Base-by-base conservation (phyloP, 2,888 invertebrate genomes). In the Polydrusus cervinus region DNA sequence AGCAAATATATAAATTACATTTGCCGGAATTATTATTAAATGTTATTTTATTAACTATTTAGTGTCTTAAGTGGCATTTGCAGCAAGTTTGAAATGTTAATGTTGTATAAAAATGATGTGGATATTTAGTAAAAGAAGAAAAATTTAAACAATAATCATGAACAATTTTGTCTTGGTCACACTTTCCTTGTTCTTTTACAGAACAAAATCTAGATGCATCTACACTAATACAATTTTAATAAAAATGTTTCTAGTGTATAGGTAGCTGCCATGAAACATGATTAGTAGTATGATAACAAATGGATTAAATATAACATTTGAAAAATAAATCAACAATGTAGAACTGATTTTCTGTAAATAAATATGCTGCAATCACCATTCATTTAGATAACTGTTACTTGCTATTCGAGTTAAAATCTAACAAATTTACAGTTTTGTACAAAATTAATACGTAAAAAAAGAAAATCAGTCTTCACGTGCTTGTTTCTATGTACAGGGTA, bases 381-480 rank as follows among this genome's bases (percentile, higher is more conserved):
- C 10, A 61, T 40, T 20, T 25, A 49, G 51, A 25, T 69, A 45
- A 38, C n/a, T 60, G 18, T 76, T 78, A 74, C 64, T 49, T 67
- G 64, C 40, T 75, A 71, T 66, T 74, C 61, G 30, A 40, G 65
- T 68, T 75, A 79, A 79, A 74, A 34, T 20, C 14, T 11, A 49
- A 51, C 55, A 53, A 57, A 51, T 13, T 45, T 61, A 61, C 71
- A 78, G 73, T 82, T 82, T 83, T 83, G 83, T 84, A 84, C 85
- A 84, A 86, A 85, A 85, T 85, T 85, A 84, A 83, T 85, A 85
- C 85, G 85, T 86, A 86, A 85, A 85, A 84, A 84, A 84, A 86
- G 86, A 86, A 86, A 86, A 86, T 86, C 86, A 86, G 85, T 85
- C 86, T 86, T 85, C 85, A 84, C 85, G 81, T 84, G 83, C 83